Evolutionary conservation across 2,113 vertebrate species (phyloP).

Genomic region (Hylia prasina): DNA sequence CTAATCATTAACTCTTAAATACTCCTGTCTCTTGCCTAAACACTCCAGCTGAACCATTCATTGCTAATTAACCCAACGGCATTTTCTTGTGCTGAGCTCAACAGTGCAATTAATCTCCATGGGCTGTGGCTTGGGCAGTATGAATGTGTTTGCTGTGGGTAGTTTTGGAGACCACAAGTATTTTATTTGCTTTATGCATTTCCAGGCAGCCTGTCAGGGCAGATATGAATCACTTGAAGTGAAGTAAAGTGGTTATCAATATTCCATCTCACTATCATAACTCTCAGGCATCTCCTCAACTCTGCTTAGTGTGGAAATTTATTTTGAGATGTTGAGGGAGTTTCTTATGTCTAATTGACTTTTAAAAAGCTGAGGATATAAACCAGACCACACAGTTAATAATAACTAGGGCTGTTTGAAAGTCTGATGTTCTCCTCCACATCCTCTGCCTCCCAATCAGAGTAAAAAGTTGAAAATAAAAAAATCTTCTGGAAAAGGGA

Average conservation of each 20-base stretch:
- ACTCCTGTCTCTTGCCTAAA: not conserved
- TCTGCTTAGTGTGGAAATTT: not conserved
- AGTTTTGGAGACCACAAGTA: not conserved
- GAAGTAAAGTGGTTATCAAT: not conserved
- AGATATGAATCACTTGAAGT: not conserved
- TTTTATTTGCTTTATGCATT: not conserved
- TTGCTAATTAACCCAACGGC: not conserved
- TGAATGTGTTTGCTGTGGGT: not conserved
- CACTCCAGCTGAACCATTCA: not conserved
- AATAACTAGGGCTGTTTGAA: not conserved
- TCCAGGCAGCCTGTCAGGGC: not conserved
- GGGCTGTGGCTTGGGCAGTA: not conserved
- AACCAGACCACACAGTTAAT: not conserved
- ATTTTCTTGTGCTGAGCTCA: not conserved
- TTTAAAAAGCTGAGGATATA: not conserved
- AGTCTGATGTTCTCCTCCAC: not conserved
- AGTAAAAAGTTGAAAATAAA: not conserved
- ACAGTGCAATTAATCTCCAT: not conserved
- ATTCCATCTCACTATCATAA: not conserved
- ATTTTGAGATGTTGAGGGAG: not conserved
- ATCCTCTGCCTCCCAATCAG: accelerated
- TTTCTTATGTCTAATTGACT: not conserved
- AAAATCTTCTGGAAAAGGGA: not conserved
- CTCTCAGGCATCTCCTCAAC: not conserved
- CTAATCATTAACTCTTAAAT: not conserved